Evolutionary conservation across 2,888 invertebrate genomes (phyloP), one percentile per base, ranked within the genome.

Genomic region (Loripinus fragilis): DNA sequence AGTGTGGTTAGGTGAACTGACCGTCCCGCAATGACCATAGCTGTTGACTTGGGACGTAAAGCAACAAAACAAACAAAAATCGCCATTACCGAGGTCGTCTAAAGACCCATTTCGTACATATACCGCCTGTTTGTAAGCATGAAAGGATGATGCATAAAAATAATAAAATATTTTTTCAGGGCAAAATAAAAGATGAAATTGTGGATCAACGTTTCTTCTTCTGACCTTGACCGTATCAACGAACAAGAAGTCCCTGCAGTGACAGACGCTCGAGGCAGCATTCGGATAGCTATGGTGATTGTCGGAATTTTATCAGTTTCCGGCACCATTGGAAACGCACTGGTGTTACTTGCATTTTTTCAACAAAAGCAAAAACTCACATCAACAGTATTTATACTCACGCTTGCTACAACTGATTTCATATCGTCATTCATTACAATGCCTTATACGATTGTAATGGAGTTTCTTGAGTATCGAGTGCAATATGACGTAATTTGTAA

Each of bases 341-440:
- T 91, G 12, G 91, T 90, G 7, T 80, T 91, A 15, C 89, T 88
- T 78, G 90, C 89, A 20, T 91, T 91, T 78, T 83, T 88, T 12
- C 78, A 81, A 25, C 83, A 81, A 55, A 83, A 80, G 41, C 90
- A 91, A 79, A 90, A 88, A 67, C 85, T 88, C 70, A 91, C 91
- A 23, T 92, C 93, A 17, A 92, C 92, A 8, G 87, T 92, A n/a
- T 92, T 92, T 76, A 92, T 92, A 64, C 78, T 92, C 17, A 89
- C 90, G 2, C 72, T 92, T n/a, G 92, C 92, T 7, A 89, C 88
- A 12, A 91, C 90, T 0, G 92, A 92, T 71, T 90, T 92, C 52
- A 85, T 88, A 8, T 88, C 92, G 3, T 92, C 92, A 66, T 77
- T 91, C 3, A 80, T 92, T 8, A 90, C 91, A 48, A 90, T 92